These are phyloP conservation scores for Linyphia triangularis DNA, from an alignment of 2,888 invertebrate species.

Conservation along the genomic window DNA sequence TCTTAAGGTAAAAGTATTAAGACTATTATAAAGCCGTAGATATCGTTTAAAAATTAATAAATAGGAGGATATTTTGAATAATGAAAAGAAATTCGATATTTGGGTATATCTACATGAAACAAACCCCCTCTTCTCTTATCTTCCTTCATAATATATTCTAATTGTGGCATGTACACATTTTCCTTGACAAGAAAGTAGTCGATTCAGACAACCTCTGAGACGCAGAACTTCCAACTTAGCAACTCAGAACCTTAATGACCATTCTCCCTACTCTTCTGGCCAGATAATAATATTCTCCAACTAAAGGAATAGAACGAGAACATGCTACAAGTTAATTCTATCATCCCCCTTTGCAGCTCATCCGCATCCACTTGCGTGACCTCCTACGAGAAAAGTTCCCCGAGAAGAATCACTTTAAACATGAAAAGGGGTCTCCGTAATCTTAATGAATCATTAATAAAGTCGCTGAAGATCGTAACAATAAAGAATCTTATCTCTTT, in stretches of 20 bases:
- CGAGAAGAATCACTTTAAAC: background rate
- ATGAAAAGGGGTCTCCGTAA: conserved; percentile 1
- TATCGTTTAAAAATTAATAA: no score
- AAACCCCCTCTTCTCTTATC: no score
- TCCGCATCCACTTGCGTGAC: background rate
- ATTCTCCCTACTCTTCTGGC: no score
- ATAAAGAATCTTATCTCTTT: conserved; percentile 3
- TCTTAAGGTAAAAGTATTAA: no score
- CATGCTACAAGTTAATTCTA: background rate
- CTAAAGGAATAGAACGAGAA: background rate
- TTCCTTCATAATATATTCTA: no score
- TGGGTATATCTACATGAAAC: no score
- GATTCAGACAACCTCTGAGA: background rate
- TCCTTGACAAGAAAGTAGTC: background rate
- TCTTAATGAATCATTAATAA: conserved; percentile 56
- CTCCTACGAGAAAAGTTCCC: background rate
- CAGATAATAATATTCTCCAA: background rate
- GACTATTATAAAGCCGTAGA: no score
- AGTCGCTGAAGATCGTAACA: conserved; percentile 6
- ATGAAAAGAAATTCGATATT: no score
- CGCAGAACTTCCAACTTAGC: background rate
- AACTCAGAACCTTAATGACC: background rate
- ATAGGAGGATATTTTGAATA: no score
- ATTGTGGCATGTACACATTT: background rate
- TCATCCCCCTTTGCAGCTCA: background rate